Evolutionary conservation across 2,797 vertebrate genomes (phyloP), one percentile per base, ranked within the genome.

Genomic region (Muraenolepis orangiensis): DNA sequence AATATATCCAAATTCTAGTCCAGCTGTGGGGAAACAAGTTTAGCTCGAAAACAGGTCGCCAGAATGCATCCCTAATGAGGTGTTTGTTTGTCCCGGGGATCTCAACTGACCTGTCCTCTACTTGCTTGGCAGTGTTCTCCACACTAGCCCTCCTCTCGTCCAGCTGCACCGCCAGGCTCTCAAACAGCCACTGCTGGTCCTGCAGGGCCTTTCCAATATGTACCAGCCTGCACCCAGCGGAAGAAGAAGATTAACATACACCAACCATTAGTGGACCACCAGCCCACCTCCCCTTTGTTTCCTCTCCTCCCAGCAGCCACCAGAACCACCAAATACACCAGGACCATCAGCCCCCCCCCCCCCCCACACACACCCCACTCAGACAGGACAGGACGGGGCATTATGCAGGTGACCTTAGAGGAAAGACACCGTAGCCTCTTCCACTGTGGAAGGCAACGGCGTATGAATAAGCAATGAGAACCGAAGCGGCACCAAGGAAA

Each of bases 151-250:
- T 90, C 81, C 88, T 92, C 84, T 95, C 94, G 32, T 95, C 93
- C 83, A 94, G 88, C 81, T 93, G 92, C 64, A 91, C 87, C 89
- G 92, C 92, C 76, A 95, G 87, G 76, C 83, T 93, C 82, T 94
- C 91, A 82, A 95, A 91, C 74, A 94, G 87, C 93, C 94, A 94
- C 28, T 89, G 91, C 84, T 95, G 94, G 79, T 95, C 93, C 82
- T 94, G 92, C 4, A 94, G 88, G 73, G 94, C 94, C 86, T 94
- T 94, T 18, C 90, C 88, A 4, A 93, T 91, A 80, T 92, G 92
- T 82, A 94, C 87, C 80, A 95, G 85, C 82, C 94, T 95, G 78
- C 76, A 80, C 76, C 82, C 69, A 75, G 0, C 23, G 83, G 20
- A 82, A 32, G 46, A 20, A 20, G 46, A n/a, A 51, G 18, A n/a